Conservation (phyloP, 2,113 vertebrate genomes). For the Campylomormyrus numenius region DNA sequence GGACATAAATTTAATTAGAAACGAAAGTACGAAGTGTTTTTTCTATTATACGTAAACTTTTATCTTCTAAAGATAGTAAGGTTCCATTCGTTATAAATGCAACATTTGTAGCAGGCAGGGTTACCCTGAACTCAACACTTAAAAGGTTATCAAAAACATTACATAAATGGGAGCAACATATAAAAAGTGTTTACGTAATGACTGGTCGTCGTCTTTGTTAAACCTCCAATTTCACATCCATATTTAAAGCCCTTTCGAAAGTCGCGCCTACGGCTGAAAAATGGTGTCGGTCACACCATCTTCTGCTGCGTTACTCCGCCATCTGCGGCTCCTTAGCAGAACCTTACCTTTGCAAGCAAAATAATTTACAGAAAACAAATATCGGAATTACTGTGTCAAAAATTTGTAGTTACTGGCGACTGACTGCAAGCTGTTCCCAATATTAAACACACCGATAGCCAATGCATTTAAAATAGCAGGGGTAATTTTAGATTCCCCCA, state of each 20-base stretch:
- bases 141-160: background rate
- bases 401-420: background rate
- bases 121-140: background rate
- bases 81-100: background rate
- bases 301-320: background rate
- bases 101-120: background rate
- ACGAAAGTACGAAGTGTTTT: background rate
- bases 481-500: slow-evolving; percentile 6
- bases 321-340: background rate
- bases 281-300: background rate
- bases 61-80: background rate
- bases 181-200: background rate
- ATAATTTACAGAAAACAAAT: background rate
- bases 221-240: background rate
- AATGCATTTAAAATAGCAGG: background rate
- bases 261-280: background rate
- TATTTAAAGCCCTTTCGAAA: background rate
- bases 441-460: background rate
- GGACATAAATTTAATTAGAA: background rate
- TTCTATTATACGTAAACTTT: background rate
- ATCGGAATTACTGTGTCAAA: background rate
- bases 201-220: background rate
- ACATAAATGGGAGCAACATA: background rate
- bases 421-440: background rate
- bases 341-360: background rate